phyloP scores from a whole-genome alignment of 2,888 invertebrate genomes.

The Megastigmus dorsalis region DNA sequence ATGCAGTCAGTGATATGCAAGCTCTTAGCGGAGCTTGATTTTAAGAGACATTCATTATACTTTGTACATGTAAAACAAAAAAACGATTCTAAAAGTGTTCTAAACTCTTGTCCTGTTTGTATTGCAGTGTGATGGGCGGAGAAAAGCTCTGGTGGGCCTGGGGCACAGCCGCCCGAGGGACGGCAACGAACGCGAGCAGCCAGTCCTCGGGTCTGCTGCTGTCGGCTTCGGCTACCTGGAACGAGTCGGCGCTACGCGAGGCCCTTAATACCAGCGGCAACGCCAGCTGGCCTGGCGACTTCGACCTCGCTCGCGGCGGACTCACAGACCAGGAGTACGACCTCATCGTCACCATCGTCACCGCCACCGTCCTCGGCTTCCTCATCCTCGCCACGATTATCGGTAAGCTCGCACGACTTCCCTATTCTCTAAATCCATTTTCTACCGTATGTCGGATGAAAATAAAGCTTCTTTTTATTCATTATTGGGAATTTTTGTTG shows the following conservation, averaged over 20 bases:
- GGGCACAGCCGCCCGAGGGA: constrained; percentile 62
- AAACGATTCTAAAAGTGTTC: background rate
- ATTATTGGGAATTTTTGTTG: too few relatives aligned
- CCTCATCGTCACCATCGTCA: constrained; percentile 60
- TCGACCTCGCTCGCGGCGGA: background rate
- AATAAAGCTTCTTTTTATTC: too few relatives aligned
- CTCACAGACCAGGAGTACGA: constrained; percentile 58
- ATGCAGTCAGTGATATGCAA: too few relatives aligned
- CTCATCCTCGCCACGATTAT: constrained; percentile 65
- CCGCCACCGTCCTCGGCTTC: constrained; percentile 62
- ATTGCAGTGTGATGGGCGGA: constrained; percentile 62
- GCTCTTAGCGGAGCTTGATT: too few relatives aligned
- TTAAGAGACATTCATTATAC: too few relatives aligned
- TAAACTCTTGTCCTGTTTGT: background rate
- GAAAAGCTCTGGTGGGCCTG: constrained; percentile 66
- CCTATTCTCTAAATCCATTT: too few relatives aligned
- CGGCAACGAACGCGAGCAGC: constrained; percentile 48
- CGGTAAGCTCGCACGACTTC: constrained; percentile 61
- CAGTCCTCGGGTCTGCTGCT: constrained; percentile 59
- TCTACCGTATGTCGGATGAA: too few relatives aligned
- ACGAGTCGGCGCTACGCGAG: constrained; percentile 59
- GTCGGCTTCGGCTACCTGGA: constrained; percentile 58
- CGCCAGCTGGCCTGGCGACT: constrained; percentile 44
- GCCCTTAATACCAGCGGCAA: constrained; percentile 59
- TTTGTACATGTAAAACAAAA: background rate